Base-by-base conservation (phyloP, 2,113 vertebrate species). In the Machaerirhynchus nigripectus region DNA sequence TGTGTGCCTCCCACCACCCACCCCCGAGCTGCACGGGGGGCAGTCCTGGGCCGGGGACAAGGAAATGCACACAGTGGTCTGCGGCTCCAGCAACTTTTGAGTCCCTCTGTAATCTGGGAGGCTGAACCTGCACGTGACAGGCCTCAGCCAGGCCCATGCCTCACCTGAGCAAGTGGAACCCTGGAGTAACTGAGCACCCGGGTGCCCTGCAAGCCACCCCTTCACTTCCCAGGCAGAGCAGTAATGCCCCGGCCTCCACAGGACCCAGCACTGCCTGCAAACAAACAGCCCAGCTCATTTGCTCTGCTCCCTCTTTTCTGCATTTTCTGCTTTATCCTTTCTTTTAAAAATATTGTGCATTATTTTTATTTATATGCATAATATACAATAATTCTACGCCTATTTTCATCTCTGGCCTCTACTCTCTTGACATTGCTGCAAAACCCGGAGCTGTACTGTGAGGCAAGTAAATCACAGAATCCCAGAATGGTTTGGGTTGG, bases 191-290 rank as follows among this genome's bases (percentile, higher is more conserved):
- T 1, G 46, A 44, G 33, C 7, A 30, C 9, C 40, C 13, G 11
- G 20, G 35, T 9, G 7, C 20, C 49, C 68, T 64, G 44, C 42
- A 28, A 37, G 15, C 3, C 3, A 5, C 7, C 10, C 2, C 23
- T 18, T 4, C 1, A 3, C 39, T 12, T 4, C 15, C 14, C 20
- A 7, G 49, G 40, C 11, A 55, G 7, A n/a, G 56, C 80, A 83
- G 67, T 1, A 12, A 16, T 0, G 1, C 9, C 56, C 9, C 1
- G 1, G 22, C 37, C 73, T 35, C 37, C 56, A 10, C 73, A 49
- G 60, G 2, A 39, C 33, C 55, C 67, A 59, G 24, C 2, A 1
- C 47, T 4, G 37, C 33, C 31, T 59, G n/a, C n/a, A 77, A 59
- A 92, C 39, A 22, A 21, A 60, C 26, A 28, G 47, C 9, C 27